phyloP scores from a whole-genome alignment of 2,797 vertebrate species.

The Thunnus albacares region DNA sequence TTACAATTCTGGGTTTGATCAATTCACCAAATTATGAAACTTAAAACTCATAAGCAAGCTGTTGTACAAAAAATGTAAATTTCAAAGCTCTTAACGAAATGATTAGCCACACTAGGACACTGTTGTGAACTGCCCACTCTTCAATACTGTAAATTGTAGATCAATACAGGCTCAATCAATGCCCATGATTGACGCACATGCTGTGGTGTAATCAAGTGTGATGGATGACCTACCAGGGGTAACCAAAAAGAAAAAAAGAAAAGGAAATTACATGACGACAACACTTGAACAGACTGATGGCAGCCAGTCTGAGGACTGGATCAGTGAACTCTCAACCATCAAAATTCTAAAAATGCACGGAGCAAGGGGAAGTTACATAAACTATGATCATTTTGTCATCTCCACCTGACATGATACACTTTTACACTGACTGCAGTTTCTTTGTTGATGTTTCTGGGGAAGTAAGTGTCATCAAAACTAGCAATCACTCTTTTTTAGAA shows the following conservation, averaged over 20 bases:
- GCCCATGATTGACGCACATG: slow-evolving; percentile 45
- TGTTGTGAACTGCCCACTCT: slow-evolving; percentile 26
- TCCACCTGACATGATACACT: not conserved
- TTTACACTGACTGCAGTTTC: not conserved
- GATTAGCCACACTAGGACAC: slow-evolving; percentile 15
- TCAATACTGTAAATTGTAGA: slow-evolving; percentile 27
- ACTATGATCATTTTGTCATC: not conserved
- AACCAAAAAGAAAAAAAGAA: slow-evolving; percentile 4
- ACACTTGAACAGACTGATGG: not conserved
- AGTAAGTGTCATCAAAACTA: not conserved
- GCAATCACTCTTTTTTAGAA: not conserved
- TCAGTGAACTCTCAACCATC: not conserved
- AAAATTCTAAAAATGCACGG: not conserved
- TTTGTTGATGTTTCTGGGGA: not conserved
- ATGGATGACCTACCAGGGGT: slow-evolving; percentile 26
- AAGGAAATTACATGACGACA: slow-evolving; percentile 19
- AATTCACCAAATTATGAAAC: not conserved
- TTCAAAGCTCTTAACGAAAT: slow-evolving; percentile 32
- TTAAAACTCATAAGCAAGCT: not conserved
- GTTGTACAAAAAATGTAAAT: slow-evolving; percentile 4
- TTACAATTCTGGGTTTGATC: not conserved
- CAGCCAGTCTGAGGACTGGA: not conserved
- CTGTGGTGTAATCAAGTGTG: slow-evolving; percentile 38
- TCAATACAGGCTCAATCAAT: slow-evolving; percentile 47
- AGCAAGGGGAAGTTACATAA: not conserved